phyloP scores from a whole-genome alignment of 2,113 vertebrate genomes.

The Osmerus mordax region DNA sequence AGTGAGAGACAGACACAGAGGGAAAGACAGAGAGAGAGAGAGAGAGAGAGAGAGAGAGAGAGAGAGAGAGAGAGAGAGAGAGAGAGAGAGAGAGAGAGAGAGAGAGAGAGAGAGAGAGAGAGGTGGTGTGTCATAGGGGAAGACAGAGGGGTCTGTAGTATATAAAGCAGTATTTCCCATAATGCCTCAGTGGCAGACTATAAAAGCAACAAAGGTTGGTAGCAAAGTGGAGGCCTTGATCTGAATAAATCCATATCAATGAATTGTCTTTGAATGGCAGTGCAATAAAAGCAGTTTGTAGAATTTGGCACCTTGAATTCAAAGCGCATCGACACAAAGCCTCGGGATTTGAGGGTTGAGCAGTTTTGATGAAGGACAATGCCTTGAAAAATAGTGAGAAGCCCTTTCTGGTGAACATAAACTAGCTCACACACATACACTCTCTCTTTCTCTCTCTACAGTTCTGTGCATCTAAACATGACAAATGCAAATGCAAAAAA shows the following conservation, averaged over 20 bases:
- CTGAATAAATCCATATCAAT: constrained; percentile 27
- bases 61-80: neutral
- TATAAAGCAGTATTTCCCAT: neutral
- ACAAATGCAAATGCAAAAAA: neutral
- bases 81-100: too few species aligned
- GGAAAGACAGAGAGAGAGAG: neutral
- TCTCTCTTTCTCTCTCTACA: neutral
- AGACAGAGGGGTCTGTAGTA: neutral
- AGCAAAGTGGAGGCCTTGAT: neutral
- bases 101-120: neutral
- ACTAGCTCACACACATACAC: neutral
- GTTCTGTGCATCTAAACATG: neutral
- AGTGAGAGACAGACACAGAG: neutral
- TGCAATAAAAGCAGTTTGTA: constrained; percentile 23
- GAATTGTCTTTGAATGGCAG: constrained; percentile 13
- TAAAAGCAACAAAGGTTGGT: constrained; percentile 18
- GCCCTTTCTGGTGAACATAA: too few species aligned
- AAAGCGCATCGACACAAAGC: constrained; percentile 3
- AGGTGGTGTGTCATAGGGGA: neutral
- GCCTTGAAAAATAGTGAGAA: neutral
- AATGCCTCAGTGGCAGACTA: constrained; percentile 9
- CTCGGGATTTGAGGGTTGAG: constrained; percentile 1
- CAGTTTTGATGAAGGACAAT: constrained; percentile 6
- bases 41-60: neutral
- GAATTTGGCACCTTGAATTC: constrained; percentile 2